Evolutionary conservation across 2,888 invertebrate genomes (phyloP).

Genomic region (Acleris sparsana): DNA sequence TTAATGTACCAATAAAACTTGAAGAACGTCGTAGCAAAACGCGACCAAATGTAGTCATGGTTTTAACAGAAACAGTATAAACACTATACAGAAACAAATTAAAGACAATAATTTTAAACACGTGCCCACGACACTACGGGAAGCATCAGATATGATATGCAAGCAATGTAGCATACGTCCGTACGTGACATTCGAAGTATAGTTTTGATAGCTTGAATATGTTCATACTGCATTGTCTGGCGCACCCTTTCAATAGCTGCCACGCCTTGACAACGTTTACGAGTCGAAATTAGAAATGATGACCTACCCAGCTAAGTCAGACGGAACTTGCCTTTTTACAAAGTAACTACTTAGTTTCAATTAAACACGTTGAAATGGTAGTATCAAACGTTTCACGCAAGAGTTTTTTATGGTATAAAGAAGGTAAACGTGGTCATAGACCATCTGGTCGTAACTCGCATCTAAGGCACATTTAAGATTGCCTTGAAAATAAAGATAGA

Average conservation of each 20-base stretch:
- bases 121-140: constrained; percentile 22
- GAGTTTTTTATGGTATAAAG: too few species aligned
- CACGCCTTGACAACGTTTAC: constrained; percentile 27
- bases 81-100: constrained; percentile 14
- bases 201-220: constrained; percentile 21
- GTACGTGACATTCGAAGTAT: constrained; percentile 16
- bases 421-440: too few species aligned
- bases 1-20: too few species aligned
- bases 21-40: too few species aligned
- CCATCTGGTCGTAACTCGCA: too few species aligned
- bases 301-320: not conserved
- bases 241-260: constrained; percentile 29
- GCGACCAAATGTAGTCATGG: too few species aligned
- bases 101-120: constrained; percentile 32
- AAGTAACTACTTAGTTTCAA: not conserved
- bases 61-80: too few species aligned
- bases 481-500: too few species aligned
- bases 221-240: constrained; percentile 30
- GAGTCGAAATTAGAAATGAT: constrained; percentile 17
- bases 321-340: not conserved
- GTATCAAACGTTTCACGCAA: too few species aligned
- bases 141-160: constrained; percentile 1
- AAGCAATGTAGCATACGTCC: constrained; percentile 1
- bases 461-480: too few species aligned
- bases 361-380: too few species aligned